Conservation (phyloP, 2,797 vertebrate genomes). For the Fundulus diaphanus region DNA sequence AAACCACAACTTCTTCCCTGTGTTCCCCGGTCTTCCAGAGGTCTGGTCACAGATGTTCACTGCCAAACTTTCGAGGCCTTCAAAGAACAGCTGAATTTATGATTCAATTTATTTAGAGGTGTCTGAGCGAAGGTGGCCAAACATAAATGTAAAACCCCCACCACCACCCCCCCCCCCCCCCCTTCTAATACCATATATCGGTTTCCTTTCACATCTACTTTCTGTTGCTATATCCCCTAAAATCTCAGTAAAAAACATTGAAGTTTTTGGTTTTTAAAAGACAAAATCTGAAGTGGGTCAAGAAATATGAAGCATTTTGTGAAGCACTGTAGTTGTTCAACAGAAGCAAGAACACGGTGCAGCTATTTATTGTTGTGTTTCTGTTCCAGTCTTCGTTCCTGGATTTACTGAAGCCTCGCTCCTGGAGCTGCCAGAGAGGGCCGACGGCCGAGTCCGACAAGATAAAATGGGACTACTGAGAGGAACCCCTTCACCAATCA, state of each 20-base stretch:
- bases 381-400: conserved; percentile 85
- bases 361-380: conserved; percentile 15
- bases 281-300: not conserved
- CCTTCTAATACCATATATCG: not conserved
- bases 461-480: conserved; percentile 6
- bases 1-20: too few species aligned
- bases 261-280: not conserved
- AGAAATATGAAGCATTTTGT: not conserved
- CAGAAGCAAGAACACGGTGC: not conserved
- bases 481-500: conserved; percentile 24
- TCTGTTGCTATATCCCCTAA: not conserved
- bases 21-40: too few species aligned
- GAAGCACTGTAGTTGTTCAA: not conserved
- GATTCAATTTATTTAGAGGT: not conserved
- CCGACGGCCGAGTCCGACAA: conserved; percentile 22
- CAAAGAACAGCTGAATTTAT: too few species aligned
- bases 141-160: too few species aligned
- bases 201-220: not conserved
- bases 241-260: not conserved
- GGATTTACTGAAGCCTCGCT: conserved; percentile 91
- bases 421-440: conserved; percentile 87
- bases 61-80: too few species aligned
- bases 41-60: too few species aligned
- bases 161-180: too few species aligned
- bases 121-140: not conserved